Conservation (phyloP, 2,797 vertebrate genomes). For the Acrossocheilus wenchowensis region DNA sequence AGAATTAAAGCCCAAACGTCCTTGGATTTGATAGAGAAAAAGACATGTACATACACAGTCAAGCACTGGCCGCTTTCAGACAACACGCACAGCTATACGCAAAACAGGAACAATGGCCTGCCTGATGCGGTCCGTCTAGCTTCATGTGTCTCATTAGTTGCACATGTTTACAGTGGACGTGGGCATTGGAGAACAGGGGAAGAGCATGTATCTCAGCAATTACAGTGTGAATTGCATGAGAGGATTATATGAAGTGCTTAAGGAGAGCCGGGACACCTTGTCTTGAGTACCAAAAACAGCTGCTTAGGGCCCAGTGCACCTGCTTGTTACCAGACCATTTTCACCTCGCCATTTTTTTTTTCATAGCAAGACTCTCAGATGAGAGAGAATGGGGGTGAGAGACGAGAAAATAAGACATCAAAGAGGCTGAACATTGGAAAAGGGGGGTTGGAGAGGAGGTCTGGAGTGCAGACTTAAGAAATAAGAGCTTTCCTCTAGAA, state of each 20-base stretch:
- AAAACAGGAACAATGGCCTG: conserved; percentile 63
- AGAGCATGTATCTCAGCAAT: conserved; percentile 81
- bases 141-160: conserved; percentile 78
- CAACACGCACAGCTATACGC: conserved; percentile 32
- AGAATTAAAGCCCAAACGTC: conserved; percentile 75
- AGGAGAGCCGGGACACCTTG: conserved; percentile 76
- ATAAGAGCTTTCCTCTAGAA: conserved; percentile 40
- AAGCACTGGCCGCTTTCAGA: conserved; percentile 41
- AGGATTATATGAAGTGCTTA: conserved; percentile 87
- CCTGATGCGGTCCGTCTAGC: conserved; percentile 70
- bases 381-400: conserved; percentile 34
- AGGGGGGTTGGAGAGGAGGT: conserved; percentile 42
- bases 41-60: conserved; percentile 19
- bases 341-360: conserved; percentile 72
- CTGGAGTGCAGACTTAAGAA: conserved; percentile 40
- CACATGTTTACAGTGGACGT: conserved; percentile 78
- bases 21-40: conserved; percentile 71
- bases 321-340: conserved; percentile 85
- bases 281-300: conserved; percentile 84
- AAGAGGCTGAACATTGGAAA: conserved; percentile 38
- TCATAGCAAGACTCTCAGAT: conserved; percentile 62
- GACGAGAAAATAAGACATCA: conserved; percentile 42
- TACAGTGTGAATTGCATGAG: conserved; percentile 88
- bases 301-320: conserved; percentile 84
- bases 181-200: conserved; percentile 57